phyloP scores from a whole-genome alignment of 1,140 invertebrate species.

The Drosophila tani region DNA sequence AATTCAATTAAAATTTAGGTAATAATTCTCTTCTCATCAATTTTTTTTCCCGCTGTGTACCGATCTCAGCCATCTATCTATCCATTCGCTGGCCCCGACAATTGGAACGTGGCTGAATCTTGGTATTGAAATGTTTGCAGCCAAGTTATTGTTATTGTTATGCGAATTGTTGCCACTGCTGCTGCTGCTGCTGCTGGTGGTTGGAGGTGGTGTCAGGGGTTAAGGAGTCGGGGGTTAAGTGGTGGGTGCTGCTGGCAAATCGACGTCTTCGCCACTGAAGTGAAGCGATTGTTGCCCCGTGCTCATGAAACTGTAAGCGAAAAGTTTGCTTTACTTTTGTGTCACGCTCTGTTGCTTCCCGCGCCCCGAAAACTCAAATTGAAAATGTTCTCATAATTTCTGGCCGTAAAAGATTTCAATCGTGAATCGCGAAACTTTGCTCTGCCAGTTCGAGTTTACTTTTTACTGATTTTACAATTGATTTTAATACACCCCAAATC shows the following conservation, averaged over 20 bases:
- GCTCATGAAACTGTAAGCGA: constrained; percentile 77
- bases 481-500: constrained; percentile 61
- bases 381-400: constrained; percentile 80
- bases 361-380: constrained; percentile 56
- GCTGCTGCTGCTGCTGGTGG: constrained; percentile 3
- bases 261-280: constrained; percentile 62
- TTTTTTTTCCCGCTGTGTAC: background rate
- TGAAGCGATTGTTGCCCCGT: constrained; percentile 59
- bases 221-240: constrained; percentile 16
- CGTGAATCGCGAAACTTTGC: constrained; percentile 77
- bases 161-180: constrained; percentile 56
- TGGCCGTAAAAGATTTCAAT: constrained; percentile 82
- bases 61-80: constrained; percentile 55
- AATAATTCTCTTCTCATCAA: background rate
- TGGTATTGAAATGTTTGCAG: constrained; percentile 79
- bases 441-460: constrained; percentile 63
- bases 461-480: constrained; percentile 80
- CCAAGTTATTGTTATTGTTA: constrained; percentile 83
- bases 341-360: constrained; percentile 76
- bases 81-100: constrained; percentile 48
- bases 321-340: constrained; percentile 83
- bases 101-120: constrained; percentile 76
- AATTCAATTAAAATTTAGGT: too few species aligned
- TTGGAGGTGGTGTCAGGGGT: constrained; percentile 14
- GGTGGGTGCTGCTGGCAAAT: constrained; percentile 60